Evolutionary conservation across 2,888 invertebrate species (phyloP), one percentile per base, ranked within the genome.

Genomic region (Phyllotreta cruciferae): DNA sequence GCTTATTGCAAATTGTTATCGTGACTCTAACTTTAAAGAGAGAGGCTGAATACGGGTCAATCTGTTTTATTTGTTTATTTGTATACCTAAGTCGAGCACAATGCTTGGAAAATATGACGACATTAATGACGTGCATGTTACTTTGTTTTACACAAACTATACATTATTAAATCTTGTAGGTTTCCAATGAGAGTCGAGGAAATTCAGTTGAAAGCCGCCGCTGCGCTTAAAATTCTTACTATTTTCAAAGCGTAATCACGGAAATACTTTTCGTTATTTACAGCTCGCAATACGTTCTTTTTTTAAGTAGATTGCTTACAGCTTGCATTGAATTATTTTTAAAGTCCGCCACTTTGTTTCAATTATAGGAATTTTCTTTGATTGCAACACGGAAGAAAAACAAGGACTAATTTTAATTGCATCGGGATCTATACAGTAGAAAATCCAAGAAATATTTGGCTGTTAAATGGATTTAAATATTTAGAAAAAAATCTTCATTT

Each of bases 191-290:
- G 24, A 24, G 24, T 24, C 24, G 24, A 24, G 24, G 4, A 50
- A 34, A 50, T 35, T 24, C 36, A 5, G 1, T 7, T 8, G 14
- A 11, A 6, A n/a, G 6, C 24, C 61, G 60, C 55, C 58, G 39
- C 58, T 64, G 64, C 10, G 11, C 41, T 55, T 34, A 3, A 13
- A 56, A 56, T 71, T 71, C 66, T 70, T 71, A 69, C 71, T 70
- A 73, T 75, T 72, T 71, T 72, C 70, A 72, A 63, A 63, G 72
- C 71, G 73, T 72, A 74, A 70, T 73, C 69, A 73, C 74, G 74
- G 74, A 75, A 74, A 72, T 69, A 72, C 66, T 38, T 50, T 45
- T 24, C 56, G 62, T 62, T 60, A 65, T 62, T 65, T 62, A 62
- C 62, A 52, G 62, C 55, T 11, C 37, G 66, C 56, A 62, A 60